Base-by-base conservation (phyloP, 2,888 invertebrate species). In the Eupithecia subfuscata region DNA sequence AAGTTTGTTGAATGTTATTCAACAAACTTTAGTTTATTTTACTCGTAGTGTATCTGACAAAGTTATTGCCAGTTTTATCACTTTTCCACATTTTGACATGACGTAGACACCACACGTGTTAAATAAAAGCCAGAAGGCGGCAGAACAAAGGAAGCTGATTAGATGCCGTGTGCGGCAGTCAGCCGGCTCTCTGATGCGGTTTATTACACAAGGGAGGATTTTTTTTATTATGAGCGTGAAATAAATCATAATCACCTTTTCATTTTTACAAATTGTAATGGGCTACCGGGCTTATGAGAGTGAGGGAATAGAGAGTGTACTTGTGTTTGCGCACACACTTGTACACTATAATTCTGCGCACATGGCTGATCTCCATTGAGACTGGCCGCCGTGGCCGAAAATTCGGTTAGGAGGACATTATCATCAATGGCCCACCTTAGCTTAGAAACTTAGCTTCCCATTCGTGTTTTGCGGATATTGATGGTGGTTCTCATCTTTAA, bases 61-160 rank as follows among this genome's bases (percentile, higher is more conserved):
- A 48, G 18, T 48, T 48, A 18, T n/a, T 48, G n/a, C 18, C 48
- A 48, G 8, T 48, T n/a, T 48, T 48, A 48, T 48, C 2, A n/a
- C 18, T 48, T 18, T 25, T 60, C 56, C 56, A 12, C 6, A 25
- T 60, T 60, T 14, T 12, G 18, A 30, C 18, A 9, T 34, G 34
- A 18, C 18, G 9, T 16, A 25, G 52, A 25, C 60, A 60, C 25
- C 3, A 16, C 18, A 64, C 64, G 64, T 64, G 64, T 64, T 64
- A 64, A 64, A 64, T 18, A 64, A 34, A 64, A 64, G 30, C 34
- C 64, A 34, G 64, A 34, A 64, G 45, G 68, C 73, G 78, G 81
- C 81, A 81, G 76, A 79, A 82, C 78, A 82, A 82, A 82, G 79
- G 80, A 77, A 79, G 65, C 79, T 79, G 78, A 78, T 84, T 82